phyloP scores from a whole-genome alignment of 2,797 vertebrate genomes.

The Paedocypris micromegethes region DNA sequence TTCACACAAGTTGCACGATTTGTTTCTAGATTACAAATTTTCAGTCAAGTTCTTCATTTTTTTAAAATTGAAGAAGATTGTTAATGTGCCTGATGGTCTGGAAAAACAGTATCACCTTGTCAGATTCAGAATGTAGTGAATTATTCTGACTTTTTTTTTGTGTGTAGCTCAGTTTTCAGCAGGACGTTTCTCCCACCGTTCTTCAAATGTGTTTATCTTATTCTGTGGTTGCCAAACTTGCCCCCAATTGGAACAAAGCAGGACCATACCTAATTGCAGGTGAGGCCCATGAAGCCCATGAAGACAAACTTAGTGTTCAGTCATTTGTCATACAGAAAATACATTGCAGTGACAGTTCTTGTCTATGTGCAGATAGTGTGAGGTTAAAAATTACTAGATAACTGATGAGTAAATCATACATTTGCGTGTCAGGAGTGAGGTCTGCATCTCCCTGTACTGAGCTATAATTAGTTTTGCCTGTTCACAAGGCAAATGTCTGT shows the following conservation, averaged over 20 bases:
- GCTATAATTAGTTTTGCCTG: constrained; percentile 19
- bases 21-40: too few species aligned
- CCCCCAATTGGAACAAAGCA: constrained; percentile 83
- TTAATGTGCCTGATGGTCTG: too few species aligned
- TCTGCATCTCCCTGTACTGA: not conserved
- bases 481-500: not conserved
- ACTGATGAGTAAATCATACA: constrained; percentile 3
- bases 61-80: too few species aligned
- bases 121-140: not conserved
- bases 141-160: constrained; percentile 26
- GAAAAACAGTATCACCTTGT: too few species aligned
- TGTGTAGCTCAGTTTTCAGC: constrained; percentile 56
- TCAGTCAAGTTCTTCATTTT: too few species aligned
- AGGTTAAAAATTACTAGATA: constrained; percentile 5
- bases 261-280: constrained; percentile 81
- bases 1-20: too few species aligned
- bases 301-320: not conserved
- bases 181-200: constrained; percentile 66
- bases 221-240: constrained; percentile 71
- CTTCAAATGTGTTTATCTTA: constrained; percentile 83
- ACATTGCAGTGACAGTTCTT: not conserved
- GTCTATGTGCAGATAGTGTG: not conserved
- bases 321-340: too few species aligned
- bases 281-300: constrained; percentile 45
- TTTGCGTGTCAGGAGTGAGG: not conserved